Evolutionary conservation across 2,888 invertebrate species (phyloP).

Genomic region (Pyralis farinalis): DNA sequence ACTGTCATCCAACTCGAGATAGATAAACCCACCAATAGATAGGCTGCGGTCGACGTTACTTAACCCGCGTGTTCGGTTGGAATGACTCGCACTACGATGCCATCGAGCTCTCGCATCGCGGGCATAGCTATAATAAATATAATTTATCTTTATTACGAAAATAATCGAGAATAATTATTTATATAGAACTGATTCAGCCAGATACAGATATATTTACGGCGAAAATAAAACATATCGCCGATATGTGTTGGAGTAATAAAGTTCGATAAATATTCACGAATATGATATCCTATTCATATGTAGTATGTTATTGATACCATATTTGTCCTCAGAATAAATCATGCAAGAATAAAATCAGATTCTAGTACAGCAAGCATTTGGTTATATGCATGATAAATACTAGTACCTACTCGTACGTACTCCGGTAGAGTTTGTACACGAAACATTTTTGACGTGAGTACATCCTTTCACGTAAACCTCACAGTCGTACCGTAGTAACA

Average conservation of each 20-base stretch:
- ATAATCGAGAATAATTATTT: too few relatives aligned
- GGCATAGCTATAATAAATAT: not conserved
- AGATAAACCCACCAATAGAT: too few relatives aligned
- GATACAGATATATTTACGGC: not conserved
- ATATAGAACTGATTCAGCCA: not conserved
- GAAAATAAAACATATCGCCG: not conserved
- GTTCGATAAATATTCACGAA: constrained; percentile 6
- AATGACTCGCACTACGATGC: too few relatives aligned
- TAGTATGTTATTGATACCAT: not conserved
- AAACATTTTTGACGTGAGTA: too few relatives aligned
- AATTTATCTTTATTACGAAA: too few relatives aligned
- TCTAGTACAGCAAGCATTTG: not conserved
- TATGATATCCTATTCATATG: not conserved
- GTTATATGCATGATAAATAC: not conserved
- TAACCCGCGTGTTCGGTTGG: too few relatives aligned
- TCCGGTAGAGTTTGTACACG: not conserved
- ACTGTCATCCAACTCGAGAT: too few relatives aligned
- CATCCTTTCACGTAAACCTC: too few relatives aligned
- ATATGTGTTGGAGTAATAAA: constrained; percentile 1
- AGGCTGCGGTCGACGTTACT: too few relatives aligned
- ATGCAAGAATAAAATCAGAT: too few relatives aligned
- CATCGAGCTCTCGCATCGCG: not conserved
- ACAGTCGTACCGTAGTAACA: too few relatives aligned
- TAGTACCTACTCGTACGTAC: not conserved
- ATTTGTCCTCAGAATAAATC: not conserved